These are phyloP conservation scores for Dusona sp. DNA, from an alignment of 2,888 invertebrate species.

Conservation along the genomic window DNA sequence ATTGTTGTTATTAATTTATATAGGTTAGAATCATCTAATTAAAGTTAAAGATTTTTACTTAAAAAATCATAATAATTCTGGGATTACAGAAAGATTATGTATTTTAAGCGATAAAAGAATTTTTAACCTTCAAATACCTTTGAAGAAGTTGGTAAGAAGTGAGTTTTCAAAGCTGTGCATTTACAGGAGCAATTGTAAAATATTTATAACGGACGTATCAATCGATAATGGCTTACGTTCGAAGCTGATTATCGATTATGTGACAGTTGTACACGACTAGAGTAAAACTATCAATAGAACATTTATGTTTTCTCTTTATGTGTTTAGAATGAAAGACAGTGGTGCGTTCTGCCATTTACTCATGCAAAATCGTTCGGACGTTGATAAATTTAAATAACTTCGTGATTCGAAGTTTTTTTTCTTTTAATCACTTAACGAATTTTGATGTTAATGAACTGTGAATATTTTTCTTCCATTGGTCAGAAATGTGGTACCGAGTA, in stretches of 20 bases:
- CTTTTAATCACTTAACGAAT: not conserved
- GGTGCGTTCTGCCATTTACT: not conserved
- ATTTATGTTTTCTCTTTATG: not conserved
- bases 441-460: not conserved
- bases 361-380: too few species aligned
- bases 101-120: not conserved
- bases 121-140: not conserved
- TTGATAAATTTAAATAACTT: not conserved
- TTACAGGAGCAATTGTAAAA: not conserved
- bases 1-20: not conserved
- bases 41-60: too few species aligned
- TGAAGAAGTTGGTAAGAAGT: not conserved
- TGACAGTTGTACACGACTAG: not conserved
- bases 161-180: not conserved
- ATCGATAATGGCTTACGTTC: not conserved
- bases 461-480: not conserved
- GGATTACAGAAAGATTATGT: not conserved
- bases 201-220: not conserved
- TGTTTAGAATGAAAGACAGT: slow-evolving; percentile 17
- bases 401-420: not conserved
- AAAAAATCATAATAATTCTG: too few species aligned
- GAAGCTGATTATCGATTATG: not conserved
- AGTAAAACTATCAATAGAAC: not conserved
- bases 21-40: not conserved
- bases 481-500: too few species aligned